Conservation (phyloP, 2,113 vertebrate species). For the Vulpes ferrilata region DNA sequence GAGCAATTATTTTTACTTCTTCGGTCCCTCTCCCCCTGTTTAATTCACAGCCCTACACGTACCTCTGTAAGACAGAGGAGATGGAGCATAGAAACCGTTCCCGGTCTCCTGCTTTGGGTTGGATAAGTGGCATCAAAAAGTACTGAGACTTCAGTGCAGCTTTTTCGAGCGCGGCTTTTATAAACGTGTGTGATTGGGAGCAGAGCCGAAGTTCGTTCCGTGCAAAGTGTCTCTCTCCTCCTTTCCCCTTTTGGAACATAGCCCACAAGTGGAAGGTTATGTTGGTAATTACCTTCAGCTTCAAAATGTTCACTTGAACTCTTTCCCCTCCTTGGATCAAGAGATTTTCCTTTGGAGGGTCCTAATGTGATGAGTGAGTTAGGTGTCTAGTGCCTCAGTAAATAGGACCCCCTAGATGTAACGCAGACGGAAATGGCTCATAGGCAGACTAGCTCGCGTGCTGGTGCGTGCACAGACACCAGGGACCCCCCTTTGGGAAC, state of each 20-base stretch:
- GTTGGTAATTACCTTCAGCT: not conserved
- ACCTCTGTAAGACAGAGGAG: not conserved
- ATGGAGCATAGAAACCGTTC: not conserved
- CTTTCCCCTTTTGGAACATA: not conserved
- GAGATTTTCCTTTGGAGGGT: conserved; percentile 33
- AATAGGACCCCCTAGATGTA: not conserved
- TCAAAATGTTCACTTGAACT: conserved; percentile 27
- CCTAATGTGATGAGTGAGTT: not conserved
- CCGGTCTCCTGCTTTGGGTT: not conserved
- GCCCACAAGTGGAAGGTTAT: not conserved
- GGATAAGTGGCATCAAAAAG: conserved; percentile 27
- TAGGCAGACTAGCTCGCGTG: not conserved
- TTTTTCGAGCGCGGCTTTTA: not conserved
- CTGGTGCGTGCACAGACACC: not conserved
- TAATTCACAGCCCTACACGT: not conserved
- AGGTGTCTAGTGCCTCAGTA: not conserved
- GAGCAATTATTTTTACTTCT: not conserved
- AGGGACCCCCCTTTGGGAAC: not conserved
- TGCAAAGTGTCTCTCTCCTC: not conserved
- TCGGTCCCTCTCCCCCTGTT: not conserved
- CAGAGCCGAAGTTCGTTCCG: conserved; percentile 20
- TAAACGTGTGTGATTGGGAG: not conserved
- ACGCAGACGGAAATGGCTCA: not conserved
- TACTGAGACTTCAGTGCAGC: not conserved
- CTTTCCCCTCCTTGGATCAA: not conserved